These are phyloP conservation scores for Oconnorella tubifera DNA, from an alignment of 2,888 invertebrate species.

Conservation along the genomic window DNA sequence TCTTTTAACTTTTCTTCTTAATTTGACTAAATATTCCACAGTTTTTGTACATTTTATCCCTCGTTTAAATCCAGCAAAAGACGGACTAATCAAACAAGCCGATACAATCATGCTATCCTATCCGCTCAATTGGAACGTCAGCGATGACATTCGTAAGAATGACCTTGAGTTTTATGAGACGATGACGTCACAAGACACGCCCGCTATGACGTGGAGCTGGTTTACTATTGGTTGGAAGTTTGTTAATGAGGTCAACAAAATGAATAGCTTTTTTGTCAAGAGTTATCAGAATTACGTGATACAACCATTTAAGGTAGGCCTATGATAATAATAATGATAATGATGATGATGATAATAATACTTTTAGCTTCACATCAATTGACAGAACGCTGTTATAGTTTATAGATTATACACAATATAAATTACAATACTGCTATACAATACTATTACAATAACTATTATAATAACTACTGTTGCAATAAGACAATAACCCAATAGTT, in stretches of 20 bases:
- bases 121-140: slow-evolving; percentile 39
- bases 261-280: slow-evolving; percentile 31
- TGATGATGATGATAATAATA: background rate
- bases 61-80: no score
- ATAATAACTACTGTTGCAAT: no score
- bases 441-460: no score
- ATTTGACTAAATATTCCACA: no score
- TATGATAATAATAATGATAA: background rate
- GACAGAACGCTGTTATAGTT: background rate
- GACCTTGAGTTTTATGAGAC: slow-evolving; percentile 37
- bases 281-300: slow-evolving; percentile 37
- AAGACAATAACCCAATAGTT: no score
- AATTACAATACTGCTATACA: background rate
- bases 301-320: slow-evolving; percentile 37
- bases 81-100: slow-evolving; percentile 39
- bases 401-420: background rate
- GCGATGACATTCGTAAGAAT: slow-evolving; percentile 34
- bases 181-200: slow-evolving; percentile 21
- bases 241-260: slow-evolving; percentile 29
- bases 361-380: background rate
- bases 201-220: slow-evolving; percentile 38
- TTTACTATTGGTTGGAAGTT: slow-evolving; percentile 38
- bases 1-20: no score
- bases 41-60: no score
- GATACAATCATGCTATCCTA: slow-evolving; percentile 38